phyloP scores from a whole-genome alignment of 2,797 vertebrate species.

The Steatocranus sp. region DNA sequence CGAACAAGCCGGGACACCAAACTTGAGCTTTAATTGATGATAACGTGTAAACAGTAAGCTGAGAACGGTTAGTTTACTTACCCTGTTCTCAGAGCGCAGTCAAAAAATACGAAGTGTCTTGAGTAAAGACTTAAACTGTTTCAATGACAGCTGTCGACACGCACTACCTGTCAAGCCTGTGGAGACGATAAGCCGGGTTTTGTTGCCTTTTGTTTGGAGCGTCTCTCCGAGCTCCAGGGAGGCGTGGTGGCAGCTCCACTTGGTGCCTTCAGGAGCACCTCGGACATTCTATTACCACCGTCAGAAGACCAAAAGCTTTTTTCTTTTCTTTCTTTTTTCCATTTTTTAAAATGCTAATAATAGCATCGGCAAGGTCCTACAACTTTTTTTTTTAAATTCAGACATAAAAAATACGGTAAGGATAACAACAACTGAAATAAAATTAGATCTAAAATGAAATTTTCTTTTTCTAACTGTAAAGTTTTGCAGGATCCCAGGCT shows the following conservation, averaged over 20 bases:
- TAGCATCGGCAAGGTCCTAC: neutral
- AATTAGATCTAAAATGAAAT: neutral
- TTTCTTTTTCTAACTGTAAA: neutral
- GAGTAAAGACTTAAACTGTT: neutral
- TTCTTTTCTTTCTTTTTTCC: neutral
- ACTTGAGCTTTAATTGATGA: neutral
- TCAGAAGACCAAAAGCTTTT: neutral
- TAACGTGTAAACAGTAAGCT: neutral
- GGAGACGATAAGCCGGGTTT: neutral
- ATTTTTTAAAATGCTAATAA: neutral
- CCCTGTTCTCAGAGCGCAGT: neutral
- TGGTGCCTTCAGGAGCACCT: conserved; percentile 42
- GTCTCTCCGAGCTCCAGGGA: neutral
- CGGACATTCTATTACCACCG: neutral
- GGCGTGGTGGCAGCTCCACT: conserved; percentile 22
- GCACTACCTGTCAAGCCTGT: neutral
- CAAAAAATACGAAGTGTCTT: neutral
- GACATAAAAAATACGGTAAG: neutral
- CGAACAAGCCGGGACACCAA: neutral
- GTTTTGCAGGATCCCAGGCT: neutral
- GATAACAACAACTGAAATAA: neutral
- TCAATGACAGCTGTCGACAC: neutral
- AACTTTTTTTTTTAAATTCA: rapidly evolving
- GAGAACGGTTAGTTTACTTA: conserved; percentile 6
- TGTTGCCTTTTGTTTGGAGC: conserved; percentile 10